Evolutionary conservation across 2,888 invertebrate species (phyloP).

Genomic region (Apamea sordens): DNA sequence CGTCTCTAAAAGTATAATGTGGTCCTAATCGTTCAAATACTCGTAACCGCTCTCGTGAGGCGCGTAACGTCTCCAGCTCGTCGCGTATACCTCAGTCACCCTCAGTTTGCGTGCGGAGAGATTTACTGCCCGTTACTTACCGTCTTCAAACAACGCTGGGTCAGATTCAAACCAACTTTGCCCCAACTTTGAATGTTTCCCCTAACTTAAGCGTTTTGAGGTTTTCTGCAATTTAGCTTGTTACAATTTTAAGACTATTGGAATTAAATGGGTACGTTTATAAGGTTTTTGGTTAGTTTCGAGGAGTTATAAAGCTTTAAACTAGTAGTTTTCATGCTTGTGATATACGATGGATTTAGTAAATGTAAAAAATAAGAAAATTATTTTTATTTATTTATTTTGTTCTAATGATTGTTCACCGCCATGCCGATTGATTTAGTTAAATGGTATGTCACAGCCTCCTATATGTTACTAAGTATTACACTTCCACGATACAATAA

Average conservation of each 20-base stretch:
- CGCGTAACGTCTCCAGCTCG: slow-evolving; percentile 18
- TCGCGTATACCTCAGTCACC: slow-evolving; percentile 31
- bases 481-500: background rate
- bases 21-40: slow-evolving; percentile 23
- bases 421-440: too few relatives aligned
- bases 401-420: background rate
- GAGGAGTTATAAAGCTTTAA: background rate
- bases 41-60: slow-evolving; percentile 6
- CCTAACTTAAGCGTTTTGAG: slow-evolving; percentile 32
- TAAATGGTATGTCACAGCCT: too few relatives aligned
- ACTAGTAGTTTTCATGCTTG: background rate
- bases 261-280: background rate
- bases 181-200: slow-evolving; percentile 37
- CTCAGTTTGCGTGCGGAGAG: slow-evolving; percentile 42
- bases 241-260: slow-evolving; percentile 24
- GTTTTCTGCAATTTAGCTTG: slow-evolving; percentile 32
- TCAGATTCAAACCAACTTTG: slow-evolving; percentile 38
- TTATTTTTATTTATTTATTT: background rate
- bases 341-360: background rate
- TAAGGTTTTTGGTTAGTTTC: background rate
- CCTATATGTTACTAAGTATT: background rate
- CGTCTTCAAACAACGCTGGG: slow-evolving; percentile 37
- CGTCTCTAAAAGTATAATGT: slow-evolving; percentile 37
- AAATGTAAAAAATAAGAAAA: background rate
- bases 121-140: slow-evolving; percentile 55